Percentiles rank a stretch among this genome's conserved stretches.
Conservation (phyloP, 2,888 invertebrate species). For the Chalcosyrphus nemorum region DNA sequence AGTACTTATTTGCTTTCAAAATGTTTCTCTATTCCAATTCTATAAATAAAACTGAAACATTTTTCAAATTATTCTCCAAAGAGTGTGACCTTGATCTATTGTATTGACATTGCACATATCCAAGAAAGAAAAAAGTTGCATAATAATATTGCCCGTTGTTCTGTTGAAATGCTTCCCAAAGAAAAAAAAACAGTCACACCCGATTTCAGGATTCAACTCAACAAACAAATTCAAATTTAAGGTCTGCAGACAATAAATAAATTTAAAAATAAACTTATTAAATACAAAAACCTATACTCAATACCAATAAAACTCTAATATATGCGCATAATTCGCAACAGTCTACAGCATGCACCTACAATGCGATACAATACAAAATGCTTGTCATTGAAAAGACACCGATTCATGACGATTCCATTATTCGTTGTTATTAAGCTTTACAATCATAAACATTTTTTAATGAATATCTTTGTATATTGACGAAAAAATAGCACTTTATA, state of each 20-base stretch:
- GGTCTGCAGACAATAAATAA: conserved; percentile 14
- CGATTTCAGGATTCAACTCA: not conserved
- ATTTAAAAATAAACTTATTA: conserved; percentile 10
- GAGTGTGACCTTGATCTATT: too few species aligned
- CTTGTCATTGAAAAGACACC: conserved; percentile 26
- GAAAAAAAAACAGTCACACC: not conserved
- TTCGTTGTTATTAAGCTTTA: conserved; percentile 24
- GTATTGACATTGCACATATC: too few species aligned
- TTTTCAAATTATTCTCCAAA: too few species aligned
- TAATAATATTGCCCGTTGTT: too few species aligned
- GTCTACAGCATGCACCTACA: conserved; percentile 2
- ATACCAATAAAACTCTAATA: conserved; percentile 17
- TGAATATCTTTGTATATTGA: conserved; percentile 6
- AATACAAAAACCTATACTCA: not conserved
- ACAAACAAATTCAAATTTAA: conserved; percentile 19
- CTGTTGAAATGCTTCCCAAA: too few species aligned
- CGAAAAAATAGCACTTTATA: not conserved
- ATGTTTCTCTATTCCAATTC: too few species aligned
- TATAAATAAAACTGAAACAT: too few species aligned
- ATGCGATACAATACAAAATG: conserved; percentile 1
- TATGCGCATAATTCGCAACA: conserved; percentile 40
- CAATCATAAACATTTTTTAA: conserved; percentile 22
- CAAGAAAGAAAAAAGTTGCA: too few species aligned
- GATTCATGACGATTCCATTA: conserved; percentile 29
- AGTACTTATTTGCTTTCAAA: too few species aligned